Evolutionary conservation across 2,888 invertebrate genomes (phyloP), one percentile per base, ranked within the genome.

Genomic region (Acholoe squamosa): DNA sequence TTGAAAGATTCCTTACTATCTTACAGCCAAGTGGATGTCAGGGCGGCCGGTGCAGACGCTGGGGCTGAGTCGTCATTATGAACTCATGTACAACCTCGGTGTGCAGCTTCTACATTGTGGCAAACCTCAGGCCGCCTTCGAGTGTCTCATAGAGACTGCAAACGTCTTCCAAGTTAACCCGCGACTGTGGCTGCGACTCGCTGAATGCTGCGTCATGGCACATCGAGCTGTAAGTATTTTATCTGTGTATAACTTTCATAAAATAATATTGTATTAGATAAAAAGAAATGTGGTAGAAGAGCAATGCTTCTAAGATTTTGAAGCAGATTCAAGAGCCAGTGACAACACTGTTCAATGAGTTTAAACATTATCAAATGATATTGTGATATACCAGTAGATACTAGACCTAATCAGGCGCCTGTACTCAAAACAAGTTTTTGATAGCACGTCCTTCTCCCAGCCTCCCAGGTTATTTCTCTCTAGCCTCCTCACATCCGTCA

Each of bases 151-250:
- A 22, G 97, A 98, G 95, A 98, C 98, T 0, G 97, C 98, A 0
- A 97, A 98, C 92, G 97, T 98, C 91, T 98, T 98, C 94, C 98
- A 98, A 92, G 97, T 97, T 93, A 99, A 98, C 96, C 98, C 99
- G 3, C 97, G 98, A 90, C 97, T 99, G 71, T 99, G 99, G 99
- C 96, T 98, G 91, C 97, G 99, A 93, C 96, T 99, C 94, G 98
- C 99, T 0, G 99, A 99, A 96, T 98, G 99, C 94, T 96, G 95
- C 91, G 94, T 96, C 88, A 95, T 94, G 94, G 93, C 93, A 14
- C 93, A 95, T 92, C 93, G 94, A 92, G 94, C 94, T 93, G 95
- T 96, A 92, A 84, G 90, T 91, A 3, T 61, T 19, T n/a, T 19
- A 14, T 14, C 54, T 54, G 54, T 54, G n/a, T n/a, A n/a, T n/a